Base-by-base conservation (phyloP, 2,797 vertebrate species). In the Gephyroberyx darwinii region DNA sequence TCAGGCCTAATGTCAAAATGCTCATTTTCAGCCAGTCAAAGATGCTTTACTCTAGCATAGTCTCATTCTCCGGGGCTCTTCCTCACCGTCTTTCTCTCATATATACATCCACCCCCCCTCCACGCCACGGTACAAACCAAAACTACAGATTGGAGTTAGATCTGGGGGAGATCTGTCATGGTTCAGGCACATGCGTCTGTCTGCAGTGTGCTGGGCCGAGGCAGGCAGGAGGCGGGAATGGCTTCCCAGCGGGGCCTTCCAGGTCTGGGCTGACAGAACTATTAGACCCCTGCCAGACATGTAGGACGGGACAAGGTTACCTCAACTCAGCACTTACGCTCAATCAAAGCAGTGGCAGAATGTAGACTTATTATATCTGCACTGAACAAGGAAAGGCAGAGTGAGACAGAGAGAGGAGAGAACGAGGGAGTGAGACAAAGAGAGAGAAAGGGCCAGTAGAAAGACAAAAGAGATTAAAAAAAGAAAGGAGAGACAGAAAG, bases 251-350 rank as follows among this genome's bases (percentile, higher is more conserved):
- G 37, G 58, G 56, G 66, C 58, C 74, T n/a, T 77, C 68, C 64
- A 61, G 37, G 54, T 77, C 75, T 65, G 71, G 79, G 86, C 50
- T 88, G 90, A 87, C 85, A 87, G 84, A 81, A 74, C 75, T 83
- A 84, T 84, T 86, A 83, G 77, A 84, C 69, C 47, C 16, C 74
- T 39, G 65, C 31, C 78, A 84, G 83, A 86, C 67, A 74, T 62
- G 59, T 69, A 88, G 80, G 83, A 81, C 58, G 4, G 75, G 75
- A 86, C 86, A 89, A 90, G 88, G 89, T 89, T 75, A 80, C 67
- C 72, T 73, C 76, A 75, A 70, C 71, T 74, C 56, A 16, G 57
- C 77, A 65, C 57, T 66, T 70, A 80, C 69, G 78, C 64, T 74
- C 75, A 57, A 78, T 86, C 77, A 60, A 60, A 47, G 50, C 66